Percentiles rank a stretch among this genome's conserved stretches.
Evolutionary conservation across 2,113 vertebrate species (phyloP).

Genomic region (Rhineura floridana): DNA sequence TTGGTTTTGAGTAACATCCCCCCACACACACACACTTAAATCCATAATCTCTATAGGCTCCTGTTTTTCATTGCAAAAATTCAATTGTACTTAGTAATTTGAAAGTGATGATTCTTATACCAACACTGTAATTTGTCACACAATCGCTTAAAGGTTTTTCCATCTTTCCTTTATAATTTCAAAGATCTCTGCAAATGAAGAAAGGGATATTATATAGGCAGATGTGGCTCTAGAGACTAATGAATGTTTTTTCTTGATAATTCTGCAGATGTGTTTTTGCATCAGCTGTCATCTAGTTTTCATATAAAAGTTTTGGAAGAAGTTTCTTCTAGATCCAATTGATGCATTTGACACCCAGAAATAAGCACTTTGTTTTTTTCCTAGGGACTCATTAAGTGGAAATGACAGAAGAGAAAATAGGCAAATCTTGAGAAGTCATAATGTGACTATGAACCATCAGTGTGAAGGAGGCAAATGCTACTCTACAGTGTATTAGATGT

Average conservation of each 20-base stretch:
- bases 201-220: no score
- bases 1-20: no score
- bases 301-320: background rate
- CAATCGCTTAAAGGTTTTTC: background rate
- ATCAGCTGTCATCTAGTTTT: background rate
- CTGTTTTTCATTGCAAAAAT: background rate
- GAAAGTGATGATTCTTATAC: background rate
- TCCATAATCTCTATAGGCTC: background rate
- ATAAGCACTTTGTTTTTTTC: background rate
- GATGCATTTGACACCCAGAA: background rate
- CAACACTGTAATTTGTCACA: background rate
- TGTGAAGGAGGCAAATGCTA: background rate
- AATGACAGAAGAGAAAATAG: background rate
- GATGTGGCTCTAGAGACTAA: no score
- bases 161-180: no score
- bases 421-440: background rate
- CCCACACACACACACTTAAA: no score
- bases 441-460: background rate
- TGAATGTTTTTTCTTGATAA: background rate
- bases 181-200: no score
- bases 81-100: background rate
- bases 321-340: background rate
- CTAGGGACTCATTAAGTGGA: background rate
- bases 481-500: background rate
- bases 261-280: background rate